Evolutionary conservation across 30 jellyfish, hydroid and myxozoan species (phyloP), one percentile per base, ranked within the genome.

Genomic region (Aurelia sp.): DNA sequence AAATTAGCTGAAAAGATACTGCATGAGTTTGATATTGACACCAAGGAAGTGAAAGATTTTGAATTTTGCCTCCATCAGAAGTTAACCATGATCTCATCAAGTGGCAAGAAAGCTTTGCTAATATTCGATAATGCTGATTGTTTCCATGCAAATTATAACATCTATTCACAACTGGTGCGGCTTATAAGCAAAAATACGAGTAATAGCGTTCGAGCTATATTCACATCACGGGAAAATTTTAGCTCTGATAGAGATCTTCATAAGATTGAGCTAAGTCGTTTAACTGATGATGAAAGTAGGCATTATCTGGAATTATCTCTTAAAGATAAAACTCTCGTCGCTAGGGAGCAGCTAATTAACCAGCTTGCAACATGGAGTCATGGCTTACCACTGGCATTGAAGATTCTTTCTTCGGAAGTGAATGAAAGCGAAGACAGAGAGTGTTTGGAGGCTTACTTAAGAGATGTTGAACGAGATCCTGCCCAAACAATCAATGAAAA

Each of bases 61-160:
- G 85, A 50, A 4, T 60, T 13, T 15, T 7, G n/a, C 30, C 85
- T 74, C 2, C 48, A 35, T 21, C 13, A 17, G 65, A 74, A 74
- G 13, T 23, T 74, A 41, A 60, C 57, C 10, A 41, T 0, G 33
- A 74, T 74, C 47, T 50, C 85, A n/a, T 58, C 85, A 11, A 52
- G 16, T 9, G 27, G 69, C 1, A 74, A 52, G 65, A 51, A 23
- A 13, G 85, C 85, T n/a, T 23, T 74, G 59, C 40, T 74, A 20
- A 16, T 74, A 3, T 74, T 74, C 55, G 85, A 74, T 74, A 74
- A 74, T 74, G 85, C 85, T 19, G 85, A 74, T 74, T 50, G 31
- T 50, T 23, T 74, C 59, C 21, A 53, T 23, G 44, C 85, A 74
- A 41, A 1, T 21, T 21, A 20, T 10, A 23, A 62, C 62, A 47